A percentile compares a stretch with the other conserved stretches of the same genome.
Conservation (phyloP, 1,140 invertebrate species). For the Catajapyx aquilonaris region DNA sequence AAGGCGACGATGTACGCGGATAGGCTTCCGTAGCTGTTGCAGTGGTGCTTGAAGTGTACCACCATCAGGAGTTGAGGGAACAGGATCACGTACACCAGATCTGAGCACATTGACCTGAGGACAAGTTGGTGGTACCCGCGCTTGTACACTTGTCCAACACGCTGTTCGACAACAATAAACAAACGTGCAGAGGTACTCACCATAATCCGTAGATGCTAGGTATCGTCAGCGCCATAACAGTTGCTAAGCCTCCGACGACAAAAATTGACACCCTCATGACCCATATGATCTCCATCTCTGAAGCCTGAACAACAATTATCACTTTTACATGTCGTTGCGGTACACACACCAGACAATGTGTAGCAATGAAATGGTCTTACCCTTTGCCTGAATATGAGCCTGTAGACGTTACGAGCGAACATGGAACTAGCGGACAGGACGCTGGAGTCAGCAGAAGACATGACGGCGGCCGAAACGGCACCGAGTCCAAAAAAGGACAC, state of each 20-base stretch:
- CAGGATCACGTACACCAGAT: conserved; percentile 91
- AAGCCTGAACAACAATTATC: conserved; percentile 34
- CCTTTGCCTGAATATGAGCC: conserved; percentile 81
- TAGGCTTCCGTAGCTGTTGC: conserved; percentile 92
- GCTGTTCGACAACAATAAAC: conserved; percentile 2
- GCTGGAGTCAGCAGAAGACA: conserved; percentile 96
- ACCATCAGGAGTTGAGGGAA: conserved; percentile 97
- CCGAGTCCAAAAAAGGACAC: conserved; percentile 93
- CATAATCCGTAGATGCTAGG: conserved; percentile 93
- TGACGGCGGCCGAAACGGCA: conserved; percentile 93
- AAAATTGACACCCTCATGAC: conserved; percentile 88
- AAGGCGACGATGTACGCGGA: conserved; percentile 75
- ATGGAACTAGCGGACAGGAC: conserved; percentile 91
- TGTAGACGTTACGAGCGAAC: conserved; percentile 96
- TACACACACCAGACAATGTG: background rate
- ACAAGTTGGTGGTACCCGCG: too few species aligned
- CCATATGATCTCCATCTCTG: conserved; percentile 93
- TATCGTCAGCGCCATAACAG: conserved; percentile 87
- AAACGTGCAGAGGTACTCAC: conserved; percentile 33
- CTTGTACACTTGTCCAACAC: too few species aligned
- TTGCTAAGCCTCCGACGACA: conserved; percentile 77
- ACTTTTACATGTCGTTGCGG: background rate
- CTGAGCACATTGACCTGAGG: conserved; percentile 77
- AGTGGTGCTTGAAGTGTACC: conserved; percentile 78
- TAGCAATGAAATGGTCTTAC: conserved; percentile 23